A percentile compares a stretch with the other conserved stretches of the same genome.
phyloP scores from a whole-genome alignment of 2,888 invertebrate species.

The Coenonympha glycerion region DNA sequence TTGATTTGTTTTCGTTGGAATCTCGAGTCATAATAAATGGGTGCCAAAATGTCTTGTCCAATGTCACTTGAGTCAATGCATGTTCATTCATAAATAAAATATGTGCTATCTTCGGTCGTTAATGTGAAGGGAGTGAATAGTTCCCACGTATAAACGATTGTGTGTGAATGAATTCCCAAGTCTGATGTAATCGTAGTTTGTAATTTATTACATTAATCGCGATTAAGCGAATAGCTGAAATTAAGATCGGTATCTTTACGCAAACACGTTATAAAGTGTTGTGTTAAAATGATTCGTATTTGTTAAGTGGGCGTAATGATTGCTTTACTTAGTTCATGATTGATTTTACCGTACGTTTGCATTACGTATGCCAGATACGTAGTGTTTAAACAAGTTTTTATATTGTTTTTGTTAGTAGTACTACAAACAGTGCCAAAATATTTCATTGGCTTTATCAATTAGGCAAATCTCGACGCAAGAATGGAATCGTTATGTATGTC shows the following conservation, averaged over 20 bases:
- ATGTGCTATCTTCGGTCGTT: too few species aligned
- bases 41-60: neutral
- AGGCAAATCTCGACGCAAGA: too few species aligned
- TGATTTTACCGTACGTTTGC: neutral
- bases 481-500: too few species aligned
- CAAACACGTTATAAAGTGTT: neutral
- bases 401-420: neutral
- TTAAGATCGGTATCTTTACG: neutral
- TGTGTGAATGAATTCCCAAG: neutral
- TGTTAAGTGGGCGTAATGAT: neutral
- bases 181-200: neutral
- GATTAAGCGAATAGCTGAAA: neutral
- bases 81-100: neutral
- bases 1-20: neutral
- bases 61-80: neutral
- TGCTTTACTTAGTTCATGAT: neutral
- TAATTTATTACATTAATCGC: neutral
- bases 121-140: too few species aligned
- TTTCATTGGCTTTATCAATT: too few species aligned
- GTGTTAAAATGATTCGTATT: neutral
- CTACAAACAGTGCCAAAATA: too few species aligned
- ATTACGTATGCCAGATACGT: neutral
- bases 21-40: neutral
- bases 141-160: neutral
- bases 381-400: neutral